Evolutionary conservation across 2,888 invertebrate genomes (phyloP).

Genomic region (Drepanosiphum platanoidis): DNA sequence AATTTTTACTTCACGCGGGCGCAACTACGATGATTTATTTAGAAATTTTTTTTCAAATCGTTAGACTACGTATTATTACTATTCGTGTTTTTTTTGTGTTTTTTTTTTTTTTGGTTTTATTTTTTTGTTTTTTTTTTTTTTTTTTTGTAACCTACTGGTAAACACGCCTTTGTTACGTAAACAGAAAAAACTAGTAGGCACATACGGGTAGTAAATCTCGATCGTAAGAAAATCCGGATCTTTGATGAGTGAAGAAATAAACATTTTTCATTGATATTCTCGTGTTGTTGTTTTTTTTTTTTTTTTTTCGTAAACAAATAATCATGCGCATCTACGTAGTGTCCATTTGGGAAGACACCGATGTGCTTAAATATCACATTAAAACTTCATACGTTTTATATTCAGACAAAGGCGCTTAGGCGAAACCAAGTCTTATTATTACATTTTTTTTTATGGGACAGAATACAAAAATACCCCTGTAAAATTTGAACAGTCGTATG

Average conservation of each 20-base stretch:
- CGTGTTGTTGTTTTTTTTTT: background rate
- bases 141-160: background rate
- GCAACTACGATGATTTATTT: background rate
- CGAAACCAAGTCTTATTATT: slow-evolving; percentile 56
- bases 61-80: no score
- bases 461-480: slow-evolving; percentile 62
- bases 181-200: slow-evolving; percentile 38
- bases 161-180: background rate
- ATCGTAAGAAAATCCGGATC: slow-evolving; percentile 17
- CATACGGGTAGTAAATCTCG: background rate
- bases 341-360: slow-evolving; percentile 50
- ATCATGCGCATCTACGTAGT: slow-evolving; percentile 5
- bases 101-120: background rate
- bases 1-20: background rate
- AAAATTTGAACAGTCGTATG: slow-evolving; percentile 58
- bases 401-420: slow-evolving; percentile 53
- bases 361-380: slow-evolving; percentile 51
- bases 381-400: slow-evolving; percentile 39
- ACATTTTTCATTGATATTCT: background rate
- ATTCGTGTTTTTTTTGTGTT: background rate
- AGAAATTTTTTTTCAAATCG: background rate
- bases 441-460: slow-evolving; percentile 46
- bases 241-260: slow-evolving; percentile 5
- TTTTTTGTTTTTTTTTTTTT: background rate
- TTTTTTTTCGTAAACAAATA: slow-evolving; percentile 24